Base-by-base conservation (phyloP, 2,113 vertebrate genomes). In the Ursus arctos region DNA sequence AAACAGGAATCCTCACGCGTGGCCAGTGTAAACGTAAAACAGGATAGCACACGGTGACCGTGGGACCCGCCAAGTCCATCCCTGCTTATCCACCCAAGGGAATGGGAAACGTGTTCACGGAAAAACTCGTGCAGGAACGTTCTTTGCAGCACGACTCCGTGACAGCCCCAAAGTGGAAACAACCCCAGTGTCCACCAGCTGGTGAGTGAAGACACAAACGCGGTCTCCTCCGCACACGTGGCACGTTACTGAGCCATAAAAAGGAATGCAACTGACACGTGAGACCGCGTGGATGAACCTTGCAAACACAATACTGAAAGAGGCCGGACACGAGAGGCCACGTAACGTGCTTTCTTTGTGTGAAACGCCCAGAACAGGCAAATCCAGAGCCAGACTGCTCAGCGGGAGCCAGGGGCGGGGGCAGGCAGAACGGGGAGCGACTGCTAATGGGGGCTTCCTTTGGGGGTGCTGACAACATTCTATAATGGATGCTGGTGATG, bases 1-100 rank as follows among this genome's bases (percentile, higher is more conserved):
- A 76, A 36, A 51, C 2, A 1, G 14, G 36, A 11, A 28, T 4
- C 53, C 74, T 49, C 4, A 9, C 9, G 0, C 24, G 0, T 0
- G 9, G 65, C 57, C 16, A 8, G 49, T 43, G 40, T 33, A 6
- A 22, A 72, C 1, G 26, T 14, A 18, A 51, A 40, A 55, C 7
- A 5, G 4, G 21, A 49, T 16, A 28, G 4, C 1, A 76, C n/a
- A 71, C 14, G 19, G 71, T 0, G 14, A 57, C 74, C 9, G 12
- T 0, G 0, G 11, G 36, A 74, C 49, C 36, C 31, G 40, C 43
- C 10, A 2, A 21, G 2, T 13, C 65, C 40, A 9, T 13, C 26
- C 28, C 22, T 1, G 10, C 16, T 6, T 31, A 7, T 19, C 21
- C 13, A 18, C 49, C 55, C 11, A 1, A 15, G 14, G 40, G 40